These are phyloP conservation scores for Neodiprion fabricii DNA, from an alignment of 1,140 invertebrate genomes.

Conservation along the genomic window DNA sequence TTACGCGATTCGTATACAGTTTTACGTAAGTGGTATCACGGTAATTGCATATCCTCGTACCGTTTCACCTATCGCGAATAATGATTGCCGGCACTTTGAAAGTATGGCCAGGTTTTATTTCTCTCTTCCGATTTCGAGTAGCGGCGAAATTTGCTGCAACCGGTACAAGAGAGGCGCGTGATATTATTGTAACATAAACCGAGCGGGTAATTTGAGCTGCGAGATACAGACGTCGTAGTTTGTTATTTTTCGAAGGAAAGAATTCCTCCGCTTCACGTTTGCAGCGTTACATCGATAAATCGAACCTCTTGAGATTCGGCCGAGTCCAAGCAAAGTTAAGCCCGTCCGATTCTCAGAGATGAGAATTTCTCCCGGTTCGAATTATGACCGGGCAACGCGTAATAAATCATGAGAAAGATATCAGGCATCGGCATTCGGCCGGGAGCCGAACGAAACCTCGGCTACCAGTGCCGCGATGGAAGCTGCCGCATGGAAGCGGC, in stretches of 20 bases:
- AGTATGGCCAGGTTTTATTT: background rate
- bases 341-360: background rate
- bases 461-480: background rate
- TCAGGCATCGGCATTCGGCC: constrained; percentile 4
- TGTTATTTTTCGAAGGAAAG: no score
- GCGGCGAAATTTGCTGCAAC: background rate
- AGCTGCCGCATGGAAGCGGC: background rate
- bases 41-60: constrained; percentile 1
- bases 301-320: background rate
- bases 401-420: constrained; percentile 6
- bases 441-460: background rate
- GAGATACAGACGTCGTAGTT: background rate
- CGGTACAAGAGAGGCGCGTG: background rate
- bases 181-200: background rate
- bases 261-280: background rate
- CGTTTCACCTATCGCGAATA: background rate
- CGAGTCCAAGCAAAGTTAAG: background rate
- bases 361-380: constrained; percentile 6
- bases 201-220: background rate
- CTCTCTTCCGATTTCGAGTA: background rate
- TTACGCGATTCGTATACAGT: background rate
- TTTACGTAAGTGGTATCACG: background rate
- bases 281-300: background rate
- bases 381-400: background rate
- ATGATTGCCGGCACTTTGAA: background rate